Conservation (phyloP, 2,113 vertebrate genomes). For the Megaleporinus macrocephalus region DNA sequence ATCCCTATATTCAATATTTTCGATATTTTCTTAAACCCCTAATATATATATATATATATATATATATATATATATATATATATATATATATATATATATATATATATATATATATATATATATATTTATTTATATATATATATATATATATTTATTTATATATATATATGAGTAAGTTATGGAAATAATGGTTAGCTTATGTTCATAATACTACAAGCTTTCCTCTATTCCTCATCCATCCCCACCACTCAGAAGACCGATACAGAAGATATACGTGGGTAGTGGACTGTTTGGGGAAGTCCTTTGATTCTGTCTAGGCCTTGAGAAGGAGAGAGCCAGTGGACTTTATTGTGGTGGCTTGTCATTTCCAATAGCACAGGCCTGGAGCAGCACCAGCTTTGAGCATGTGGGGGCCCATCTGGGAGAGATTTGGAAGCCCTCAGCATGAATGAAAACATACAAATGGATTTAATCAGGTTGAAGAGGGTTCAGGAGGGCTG, state of each 20-base stretch:
- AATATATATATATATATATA: no score
- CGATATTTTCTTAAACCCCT: no score
- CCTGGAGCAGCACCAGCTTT: slow-evolving; percentile 31
- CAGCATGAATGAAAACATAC: slow-evolving; percentile 57
- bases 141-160: no score
- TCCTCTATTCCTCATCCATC: not conserved
- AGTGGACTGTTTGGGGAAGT: slow-evolving; percentile 13
- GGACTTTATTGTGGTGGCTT: slow-evolving; percentile 52
- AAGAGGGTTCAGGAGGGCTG: slow-evolving; percentile 48
- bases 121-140: no score
- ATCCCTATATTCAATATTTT: no score
- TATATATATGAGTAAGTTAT: no score
- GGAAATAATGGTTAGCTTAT: no score
- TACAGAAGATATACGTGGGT: slow-evolving; percentile 11
- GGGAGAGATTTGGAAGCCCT: slow-evolving; percentile 56
- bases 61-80: no score
- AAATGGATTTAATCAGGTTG: slow-evolving; percentile 61
- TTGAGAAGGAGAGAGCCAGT: slow-evolving; percentile 7
- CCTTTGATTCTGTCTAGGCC: slow-evolving; percentile 41
- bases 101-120: no score
- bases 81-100: no score
- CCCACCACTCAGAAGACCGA: not conserved
- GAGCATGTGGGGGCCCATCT: slow-evolving; percentile 51
- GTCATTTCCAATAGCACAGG: slow-evolving; percentile 44
- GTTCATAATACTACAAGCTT: no score